Evolutionary conservation across 2,888 invertebrate genomes (phyloP).

Genomic region (Andrena trimmerana): DNA sequence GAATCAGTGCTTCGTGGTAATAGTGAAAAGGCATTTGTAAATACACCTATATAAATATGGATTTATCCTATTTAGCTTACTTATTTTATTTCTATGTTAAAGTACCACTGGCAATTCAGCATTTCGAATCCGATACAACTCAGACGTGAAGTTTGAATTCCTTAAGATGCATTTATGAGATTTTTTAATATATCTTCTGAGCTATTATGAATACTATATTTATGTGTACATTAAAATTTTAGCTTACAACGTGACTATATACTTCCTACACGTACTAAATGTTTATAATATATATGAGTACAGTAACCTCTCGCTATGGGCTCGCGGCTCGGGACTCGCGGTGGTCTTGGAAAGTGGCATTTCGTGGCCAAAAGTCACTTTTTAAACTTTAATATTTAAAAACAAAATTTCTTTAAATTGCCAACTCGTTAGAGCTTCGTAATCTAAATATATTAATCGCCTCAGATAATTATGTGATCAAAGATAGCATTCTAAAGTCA

Average conservation of each 20-base stretch:
- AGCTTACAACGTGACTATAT: neutral
- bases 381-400: too few relatives aligned
- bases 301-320: too few relatives aligned
- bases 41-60: conserved; percentile 24
- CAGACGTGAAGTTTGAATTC: neutral
- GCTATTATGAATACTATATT: neutral
- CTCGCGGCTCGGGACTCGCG: too few relatives aligned
- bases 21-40: conserved; percentile 16
- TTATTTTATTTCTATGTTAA: neutral
- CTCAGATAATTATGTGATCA: too few relatives aligned
- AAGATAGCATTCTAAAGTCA: too few relatives aligned
- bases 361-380: too few relatives aligned
- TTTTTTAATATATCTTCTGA: conserved; percentile 1
- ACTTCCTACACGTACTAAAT: neutral
- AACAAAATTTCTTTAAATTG: too few relatives aligned
- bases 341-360: too few relatives aligned
- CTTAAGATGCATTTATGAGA: neutral
- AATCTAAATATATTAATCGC: too few relatives aligned
- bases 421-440: too few relatives aligned
- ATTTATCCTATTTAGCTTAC: conserved; percentile 19
- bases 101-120: neutral
- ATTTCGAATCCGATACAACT: neutral
- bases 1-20: neutral
- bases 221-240: conserved; percentile 3
- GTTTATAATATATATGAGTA: too few relatives aligned